A percentile compares a stretch with the other conserved stretches of the same genome.
Conservation (phyloP, 2,113 vertebrate genomes). For the Amblyopsis rosae region DNA sequence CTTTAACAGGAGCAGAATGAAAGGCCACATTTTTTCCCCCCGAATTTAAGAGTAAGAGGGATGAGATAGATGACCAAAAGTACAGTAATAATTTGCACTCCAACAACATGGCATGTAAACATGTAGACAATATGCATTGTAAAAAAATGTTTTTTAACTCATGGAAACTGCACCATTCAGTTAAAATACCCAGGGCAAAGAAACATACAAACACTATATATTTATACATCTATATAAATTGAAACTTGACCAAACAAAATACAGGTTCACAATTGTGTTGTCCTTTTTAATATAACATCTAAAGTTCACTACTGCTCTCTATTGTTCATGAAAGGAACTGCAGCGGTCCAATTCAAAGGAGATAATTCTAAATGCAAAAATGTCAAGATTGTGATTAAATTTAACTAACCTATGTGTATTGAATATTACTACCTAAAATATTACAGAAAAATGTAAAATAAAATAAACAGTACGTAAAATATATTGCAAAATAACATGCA, state of each 20-base stretch:
- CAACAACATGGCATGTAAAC: background rate
- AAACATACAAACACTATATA: constrained; percentile 22
- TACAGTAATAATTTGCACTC: no score
- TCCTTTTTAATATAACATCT: constrained; percentile 11
- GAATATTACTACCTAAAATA: background rate
- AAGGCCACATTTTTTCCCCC: constrained; percentile 25
- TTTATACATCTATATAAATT: constrained; percentile 34
- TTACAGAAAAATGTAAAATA: no score
- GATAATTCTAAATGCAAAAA: constrained; percentile 1
- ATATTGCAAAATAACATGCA: no score
- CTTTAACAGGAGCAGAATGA: constrained; percentile 50
- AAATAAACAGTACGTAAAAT: no score
- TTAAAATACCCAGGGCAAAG: constrained; percentile 22
- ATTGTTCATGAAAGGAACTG: constrained; percentile 67
- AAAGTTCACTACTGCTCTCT: constrained; percentile 89
- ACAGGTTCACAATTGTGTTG: constrained; percentile 23
- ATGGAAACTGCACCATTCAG: constrained; percentile 1
- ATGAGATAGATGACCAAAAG: background rate
- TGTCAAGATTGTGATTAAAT: constrained; percentile 6
- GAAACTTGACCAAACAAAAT: constrained; percentile 22
- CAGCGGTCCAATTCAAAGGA: constrained; percentile 14
- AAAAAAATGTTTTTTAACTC: background rate
- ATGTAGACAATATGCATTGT: background rate
- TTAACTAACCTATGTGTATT: background rate
- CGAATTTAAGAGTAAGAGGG: constrained; percentile 22